Conservation (phyloP, 2,888 invertebrate genomes). For the Hyles lineata region DNA sequence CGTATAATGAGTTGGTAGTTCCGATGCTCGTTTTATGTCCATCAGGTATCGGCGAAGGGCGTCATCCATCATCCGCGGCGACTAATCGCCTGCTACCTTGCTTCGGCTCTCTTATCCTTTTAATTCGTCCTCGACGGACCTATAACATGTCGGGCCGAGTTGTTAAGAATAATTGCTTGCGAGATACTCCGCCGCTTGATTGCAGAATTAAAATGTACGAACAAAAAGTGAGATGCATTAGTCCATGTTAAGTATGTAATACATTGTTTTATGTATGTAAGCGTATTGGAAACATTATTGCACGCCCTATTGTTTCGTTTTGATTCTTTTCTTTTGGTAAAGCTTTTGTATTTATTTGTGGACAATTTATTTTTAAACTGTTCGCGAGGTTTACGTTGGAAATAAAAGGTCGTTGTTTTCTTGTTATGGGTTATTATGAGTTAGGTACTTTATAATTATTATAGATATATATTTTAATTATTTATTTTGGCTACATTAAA, state of each 20-base stretch:
- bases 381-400: no score
- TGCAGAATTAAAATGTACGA: conserved; percentile 63
- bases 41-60: conserved; percentile 71
- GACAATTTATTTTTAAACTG: background rate
- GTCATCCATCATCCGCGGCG: conserved; percentile 80
- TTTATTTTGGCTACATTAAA: no score
- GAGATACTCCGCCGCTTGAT: conserved; percentile 63
- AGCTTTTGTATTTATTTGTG: background rate
- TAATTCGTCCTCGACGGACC: conserved; percentile 78
- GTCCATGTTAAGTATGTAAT: conserved; percentile 33
- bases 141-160: conserved; percentile 62
- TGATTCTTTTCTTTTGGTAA: background rate
- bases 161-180: conserved; percentile 73
- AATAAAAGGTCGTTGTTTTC: no score
- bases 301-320: conserved; percentile 9
- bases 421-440: no score
- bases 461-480: no score
- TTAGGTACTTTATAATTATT: no score
- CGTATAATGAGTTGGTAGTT: conserved; percentile 80
- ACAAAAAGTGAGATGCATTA: conserved; percentile 61
- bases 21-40: conserved; percentile 77
- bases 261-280: conserved; percentile 16
- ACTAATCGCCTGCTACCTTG: conserved; percentile 84
- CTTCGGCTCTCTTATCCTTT: conserved; percentile 78
- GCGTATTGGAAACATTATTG: conserved; percentile 20